Evolutionary conservation across 1,140 invertebrate genomes (phyloP), one percentile per base, ranked within the genome.

Genomic region (Planococcus citri): DNA sequence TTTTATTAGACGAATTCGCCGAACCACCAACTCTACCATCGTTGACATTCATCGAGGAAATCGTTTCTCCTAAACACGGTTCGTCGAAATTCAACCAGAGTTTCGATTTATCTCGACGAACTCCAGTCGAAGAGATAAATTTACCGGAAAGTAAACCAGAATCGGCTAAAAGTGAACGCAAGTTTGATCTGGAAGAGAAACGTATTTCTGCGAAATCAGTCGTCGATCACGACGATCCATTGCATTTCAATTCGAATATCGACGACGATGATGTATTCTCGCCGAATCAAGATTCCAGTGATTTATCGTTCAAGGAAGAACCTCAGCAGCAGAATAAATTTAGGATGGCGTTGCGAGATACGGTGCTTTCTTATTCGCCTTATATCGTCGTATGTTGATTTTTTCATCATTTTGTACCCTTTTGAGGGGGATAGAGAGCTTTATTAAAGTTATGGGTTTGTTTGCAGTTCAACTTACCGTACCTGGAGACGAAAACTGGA

Each of bases 401-500:
- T 88, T 60, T 37, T 37, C 33, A 37, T 37, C 6, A 8, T 37
- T 37, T 37, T 37, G 33, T n/a, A n/a, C n/a, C n/a, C n/a, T n/a
- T n/a, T n/a, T n/a, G n/a, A n/a, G n/a, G n/a, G n/a, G n/a, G n/a
- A n/a, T n/a, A n/a, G n/a, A n/a, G n/a, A n/a, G n/a, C n/a, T n/a
- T n/a, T n/a, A n/a, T n/a, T n/a, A n/a, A n/a, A n/a, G n/a, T n/a
- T n/a, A n/a, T n/a, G n/a, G n/a, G n/a, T n/a, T n/a, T 58, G 17
- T 8, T 70, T 74, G n/a, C 70, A 88, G 71, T 90, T 92, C 74
- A 84, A 87, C 0, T 81, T 95, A 57, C 95, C 95, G 0, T 97
- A 90, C 79, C 78, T 97, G 71, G 92, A 95, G 78, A 94, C 92
- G 0, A 88, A 92, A 75, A 79, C 79, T 1, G 93, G 94, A 0